Base-by-base conservation (phyloP, 2,888 invertebrate species). In the Hyppa rectilinea region DNA sequence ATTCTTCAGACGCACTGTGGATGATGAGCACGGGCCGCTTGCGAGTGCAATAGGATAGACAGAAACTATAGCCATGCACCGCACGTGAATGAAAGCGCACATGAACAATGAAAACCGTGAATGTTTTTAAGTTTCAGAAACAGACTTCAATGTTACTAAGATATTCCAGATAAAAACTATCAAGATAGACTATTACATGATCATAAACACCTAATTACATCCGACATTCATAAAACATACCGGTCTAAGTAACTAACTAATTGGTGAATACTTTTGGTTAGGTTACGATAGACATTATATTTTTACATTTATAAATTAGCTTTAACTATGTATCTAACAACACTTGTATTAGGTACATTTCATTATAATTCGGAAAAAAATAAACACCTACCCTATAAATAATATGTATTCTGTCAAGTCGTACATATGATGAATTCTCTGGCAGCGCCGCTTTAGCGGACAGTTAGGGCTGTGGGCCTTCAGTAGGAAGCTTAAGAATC, bases 201-300 rank as follows among this genome's bases (percentile, higher is more conserved):
- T 36, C 65, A n/a, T 29, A n/a, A 7, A 36, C 3, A n/a, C 14
- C 36, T 29, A 12, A 47, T 36, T 17, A 45, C 20, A 43, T 64
- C n/a, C 36, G 10, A 26, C n/a, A 38, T 49, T 67, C 20, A 67
- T 49, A 9, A 29, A 47, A 47, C 5, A 66, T 40, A 23, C 4
- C n/a, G n/a, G n/a, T n/a, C 2, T 43, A 47, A 29, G 6, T 23
- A 68, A 38, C 4, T 29, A 17, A 29, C 3, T n/a, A n/a, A n/a
- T n/a, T n/a, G n/a, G n/a, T n/a, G n/a, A n/a, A n/a, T n/a, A n/a
- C n/a, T n/a, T n/a, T n/a, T n/a, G n/a, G n/a, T n/a, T n/a, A n/a
- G n/a, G n/a, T n/a, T n/a, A n/a, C n/a, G n/a, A n/a, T n/a, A n/a
- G n/a, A n/a, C n/a, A n/a, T n/a, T n/a, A n/a, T n/a, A n/a, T n/a